A percentile compares a stretch with the other conserved stretches of the same genome.
phyloP scores from a whole-genome alignment of 2,797 vertebrate species.

The Somateria mollissima region DNA sequence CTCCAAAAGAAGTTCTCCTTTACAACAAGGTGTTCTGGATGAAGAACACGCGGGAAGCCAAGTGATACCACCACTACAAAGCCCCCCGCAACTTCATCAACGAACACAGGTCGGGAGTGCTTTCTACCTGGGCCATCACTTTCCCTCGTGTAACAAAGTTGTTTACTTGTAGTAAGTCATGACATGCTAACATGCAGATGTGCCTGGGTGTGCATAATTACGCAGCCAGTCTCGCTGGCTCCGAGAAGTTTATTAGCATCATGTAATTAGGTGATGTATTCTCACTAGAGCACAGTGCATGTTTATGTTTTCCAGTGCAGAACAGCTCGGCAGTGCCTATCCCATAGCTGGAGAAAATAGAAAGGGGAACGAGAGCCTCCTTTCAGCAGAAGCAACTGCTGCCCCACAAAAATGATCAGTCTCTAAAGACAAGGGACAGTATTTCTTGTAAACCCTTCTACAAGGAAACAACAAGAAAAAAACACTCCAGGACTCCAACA shows the following conservation, averaged over 20 bases:
- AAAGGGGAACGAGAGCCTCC: not conserved
- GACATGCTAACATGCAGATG: not conserved
- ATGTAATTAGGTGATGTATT: not conserved
- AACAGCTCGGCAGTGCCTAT: not conserved
- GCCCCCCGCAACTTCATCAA: not conserved
- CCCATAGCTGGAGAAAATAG: not conserved
- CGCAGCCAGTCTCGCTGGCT: not conserved
- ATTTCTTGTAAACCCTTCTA: not conserved
- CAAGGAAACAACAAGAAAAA: too few relatives aligned
- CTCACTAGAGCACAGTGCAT: not conserved
- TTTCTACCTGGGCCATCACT: not conserved
- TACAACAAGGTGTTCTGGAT: not conserved
- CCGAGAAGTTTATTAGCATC: not conserved
- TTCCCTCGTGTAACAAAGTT: not conserved
- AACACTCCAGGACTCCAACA: too few relatives aligned
- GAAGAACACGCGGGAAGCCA: not conserved
- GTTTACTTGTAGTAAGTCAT: not conserved
- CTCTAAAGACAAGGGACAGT: not conserved
- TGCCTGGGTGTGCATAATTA: not conserved
- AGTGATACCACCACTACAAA: accelerated
- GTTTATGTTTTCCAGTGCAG: not conserved
- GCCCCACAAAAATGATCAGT: not conserved
- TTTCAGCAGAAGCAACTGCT: not conserved
- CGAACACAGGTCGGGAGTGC: not conserved
- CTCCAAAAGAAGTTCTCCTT: not conserved